Percentiles rank a stretch among this genome's conserved stretches.
Evolutionary conservation across 2,888 invertebrate species (phyloP).

Genomic region (Morpho deidamia): DNA sequence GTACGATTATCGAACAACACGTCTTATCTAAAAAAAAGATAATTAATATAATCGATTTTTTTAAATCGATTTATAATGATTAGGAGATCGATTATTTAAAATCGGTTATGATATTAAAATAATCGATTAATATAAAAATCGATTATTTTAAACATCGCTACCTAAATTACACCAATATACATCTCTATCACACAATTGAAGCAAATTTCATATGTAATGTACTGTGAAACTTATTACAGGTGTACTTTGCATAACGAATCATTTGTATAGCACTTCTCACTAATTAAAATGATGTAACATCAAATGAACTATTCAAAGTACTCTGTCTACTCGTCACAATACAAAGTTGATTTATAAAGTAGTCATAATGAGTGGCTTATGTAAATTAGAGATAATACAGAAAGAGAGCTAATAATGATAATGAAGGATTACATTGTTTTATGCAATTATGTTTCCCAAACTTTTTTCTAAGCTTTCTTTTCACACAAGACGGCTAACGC

Average conservation of each 20-base stretch:
- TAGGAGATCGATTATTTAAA: no score
- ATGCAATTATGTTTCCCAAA: neutral
- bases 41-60: no score
- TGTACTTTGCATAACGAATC: neutral
- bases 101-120: no score
- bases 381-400: neutral
- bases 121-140: no score
- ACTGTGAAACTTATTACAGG: neutral
- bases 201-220: neutral
- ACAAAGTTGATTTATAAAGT: constrained; percentile 14
- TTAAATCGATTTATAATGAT: no score
- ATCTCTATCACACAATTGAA: neutral
- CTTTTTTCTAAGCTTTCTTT: neutral
- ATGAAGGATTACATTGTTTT: neutral
- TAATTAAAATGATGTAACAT: constrained; percentile 16
- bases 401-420: constrained; percentile 2
- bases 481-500: no score
- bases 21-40: no score
- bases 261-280: constrained; percentile 1
- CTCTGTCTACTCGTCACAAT: neutral
- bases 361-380: constrained; percentile 8
- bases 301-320: constrained; percentile 2
- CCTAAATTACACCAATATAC: neutral
- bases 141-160: no score
- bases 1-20: no score